Base-by-base conservation (phyloP, 2,888 invertebrate species). In the Baronia brevicornis region DNA sequence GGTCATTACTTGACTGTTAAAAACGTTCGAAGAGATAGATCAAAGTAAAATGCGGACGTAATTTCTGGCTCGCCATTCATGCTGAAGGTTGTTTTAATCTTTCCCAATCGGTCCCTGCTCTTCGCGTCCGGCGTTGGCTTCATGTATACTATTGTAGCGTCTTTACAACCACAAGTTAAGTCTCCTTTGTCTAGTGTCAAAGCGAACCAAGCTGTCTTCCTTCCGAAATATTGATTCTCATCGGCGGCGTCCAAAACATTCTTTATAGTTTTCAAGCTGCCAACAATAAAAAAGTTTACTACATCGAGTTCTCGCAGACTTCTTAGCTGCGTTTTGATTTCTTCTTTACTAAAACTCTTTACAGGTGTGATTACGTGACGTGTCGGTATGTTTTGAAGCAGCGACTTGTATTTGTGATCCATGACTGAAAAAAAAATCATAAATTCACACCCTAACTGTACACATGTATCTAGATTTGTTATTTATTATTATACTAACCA, bases 371-470 rank as follows among this genome's bases (percentile, higher is more conserved):
- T 96, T 1, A 96, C 91, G 68, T 97, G 96, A 5, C 96, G 87
- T 0, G 95, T 94, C 3, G 96, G 94, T 33, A 96, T 91, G 62
- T 97, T 96, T 69, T 95, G 91, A 18, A 97, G 82, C 4, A 97
- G 74, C 5, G 95, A 92, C 70, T 96, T 95, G 72, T 95, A 96
- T 70, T 96, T 96, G 79, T 96, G 95, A 58, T 96, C 95, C 93
- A 96, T 94, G 5, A 94, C 92, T 93, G 77, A 39, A 68, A 78
- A 52, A 41, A 42, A 39, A 39, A 38, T 39, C 41, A 51, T 44
- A 4, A 21, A 14, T 13, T n/a, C n/a, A n/a, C n/a, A n/a, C n/a
- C n/a, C n/a, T n/a, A n/a, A n/a, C n/a, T n/a, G n/a, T n/a, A n/a
- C n/a, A n/a, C n/a, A n/a, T n/a, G n/a, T n/a, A n/a, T n/a, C n/a